Conservation (phyloP, 2,888 invertebrate genomes). For the Eupithecia insigniata region DNA sequence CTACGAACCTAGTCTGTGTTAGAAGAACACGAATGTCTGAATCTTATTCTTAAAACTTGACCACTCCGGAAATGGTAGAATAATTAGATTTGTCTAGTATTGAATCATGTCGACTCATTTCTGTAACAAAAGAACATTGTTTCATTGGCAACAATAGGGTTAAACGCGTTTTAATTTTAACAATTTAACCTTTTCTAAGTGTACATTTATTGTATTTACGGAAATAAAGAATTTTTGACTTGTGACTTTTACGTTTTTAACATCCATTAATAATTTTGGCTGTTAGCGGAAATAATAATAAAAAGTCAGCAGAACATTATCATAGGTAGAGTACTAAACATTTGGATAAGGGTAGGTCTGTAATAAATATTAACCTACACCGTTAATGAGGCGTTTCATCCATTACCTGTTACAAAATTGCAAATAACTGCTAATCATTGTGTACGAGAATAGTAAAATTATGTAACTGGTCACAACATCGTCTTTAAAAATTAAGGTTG, state of each 20-base stretch:
- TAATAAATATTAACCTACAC: neutral
- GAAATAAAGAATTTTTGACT: too few relatives aligned
- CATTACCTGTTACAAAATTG: neutral
- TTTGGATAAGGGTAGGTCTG: neutral
- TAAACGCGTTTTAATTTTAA: too few relatives aligned
- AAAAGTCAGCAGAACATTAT: neutral
- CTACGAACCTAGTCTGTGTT: too few relatives aligned
- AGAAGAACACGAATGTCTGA: too few relatives aligned
- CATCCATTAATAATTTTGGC: too few relatives aligned
- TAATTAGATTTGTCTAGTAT: neutral
- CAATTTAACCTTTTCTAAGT: too few relatives aligned
- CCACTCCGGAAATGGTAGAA: neutral
- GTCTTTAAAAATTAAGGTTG: constrained; percentile 25
- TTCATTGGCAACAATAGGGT: too few relatives aligned
- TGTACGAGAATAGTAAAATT: neutral
- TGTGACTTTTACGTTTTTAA: too few relatives aligned
- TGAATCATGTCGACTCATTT: neutral
- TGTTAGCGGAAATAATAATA: too few relatives aligned
- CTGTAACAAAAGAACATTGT: too few relatives aligned
- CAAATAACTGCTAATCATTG: constrained; percentile 4
- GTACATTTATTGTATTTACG: too few relatives aligned
- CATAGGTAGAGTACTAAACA: neutral
- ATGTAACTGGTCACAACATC: constrained; percentile 7
- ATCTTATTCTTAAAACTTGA: neutral
- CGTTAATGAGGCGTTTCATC: neutral